These are phyloP conservation scores for Wiebesia pumilae DNA, from an alignment of 1,140 invertebrate genomes.

Conservation along the genomic window DNA sequence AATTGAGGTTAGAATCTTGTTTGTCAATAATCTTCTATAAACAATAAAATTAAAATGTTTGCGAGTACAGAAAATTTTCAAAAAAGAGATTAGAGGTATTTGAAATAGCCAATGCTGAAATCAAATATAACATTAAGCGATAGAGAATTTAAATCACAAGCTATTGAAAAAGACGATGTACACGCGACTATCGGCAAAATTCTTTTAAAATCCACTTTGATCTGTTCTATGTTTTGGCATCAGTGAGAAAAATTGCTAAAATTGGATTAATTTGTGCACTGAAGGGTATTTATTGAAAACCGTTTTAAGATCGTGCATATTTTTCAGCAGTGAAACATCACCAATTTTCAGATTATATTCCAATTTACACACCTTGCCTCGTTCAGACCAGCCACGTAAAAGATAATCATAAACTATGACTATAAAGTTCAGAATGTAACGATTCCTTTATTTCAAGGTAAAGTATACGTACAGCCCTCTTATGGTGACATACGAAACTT, in stretches of 20 bases:
- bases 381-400: slow-evolving; percentile 46
- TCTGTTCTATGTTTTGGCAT: slow-evolving; percentile 7
- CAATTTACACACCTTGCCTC: slow-evolving; percentile 49
- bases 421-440: neutral
- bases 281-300: neutral
- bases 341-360: slow-evolving; percentile 12
- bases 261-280: neutral
- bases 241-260: neutral
- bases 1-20: slow-evolving; percentile 45
- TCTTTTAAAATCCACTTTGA: slow-evolving; percentile 36
- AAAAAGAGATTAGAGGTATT: neutral
- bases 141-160: neutral
- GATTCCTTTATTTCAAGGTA: neutral
- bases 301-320: slow-evolving; percentile 11
- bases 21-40: slow-evolving; percentile 9
- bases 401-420: slow-evolving; percentile 40
- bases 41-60: neutral
- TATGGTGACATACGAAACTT: no score
- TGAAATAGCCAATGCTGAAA: neutral
- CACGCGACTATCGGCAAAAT: slow-evolving; percentile 19
- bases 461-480: no score
- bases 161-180: neutral
- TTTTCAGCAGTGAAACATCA: slow-evolving; percentile 13
- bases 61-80: neutral
- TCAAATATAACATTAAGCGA: neutral